Base-by-base conservation (phyloP, 2,113 vertebrate genomes). In the Glaucidium brasilianum region DNA sequence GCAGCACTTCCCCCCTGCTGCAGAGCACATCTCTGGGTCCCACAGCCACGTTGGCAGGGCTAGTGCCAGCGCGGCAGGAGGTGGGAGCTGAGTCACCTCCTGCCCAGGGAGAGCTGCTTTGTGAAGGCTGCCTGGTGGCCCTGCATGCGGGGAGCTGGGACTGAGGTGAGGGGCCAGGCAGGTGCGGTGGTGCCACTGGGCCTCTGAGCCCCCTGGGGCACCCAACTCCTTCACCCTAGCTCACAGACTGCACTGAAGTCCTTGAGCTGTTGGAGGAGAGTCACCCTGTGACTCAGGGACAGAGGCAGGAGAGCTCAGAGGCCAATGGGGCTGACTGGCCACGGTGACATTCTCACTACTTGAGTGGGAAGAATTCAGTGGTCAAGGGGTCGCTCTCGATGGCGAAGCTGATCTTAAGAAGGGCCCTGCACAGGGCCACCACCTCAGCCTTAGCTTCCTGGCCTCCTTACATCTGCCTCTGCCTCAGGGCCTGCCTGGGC, bases 141-240 rank as follows among this genome's bases (percentile, higher is more conserved):
- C 39, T 5, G 2, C 4, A 1, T 5, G 4, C 4, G 1, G 27
- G 43, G 39, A 58, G 53, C n/a, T 26, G 50, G 50, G 21, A 29
- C 21, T 3, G 5, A 69, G 79, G 49, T 2, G 4, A 66, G 76
- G 41, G 23, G 64, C 41, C 4, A 7, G 21, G 10, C 4, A 0
- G 64, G n/a, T 8, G 1, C 13, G 4, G 22, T 7, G 14, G n/a
- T 56, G 35, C 69, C 2, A 1, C 64, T 8, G 15, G 45, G 64
- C 21, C 35, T 43, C 52, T 6, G 9, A 45, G 8, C 9, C 45
- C 32, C 67, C 30, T 2, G 3, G 23, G 11, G 23, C 47, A 47
- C 67, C 35, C 71, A 27, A 37, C 39, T 56, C 71, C 52, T 17
- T 56, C 4, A 0, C 30, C 30, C 39, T 27, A 12, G 71, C 52